These are phyloP conservation scores for Agonopterix alstromeriana DNA, from an alignment of 2,888 invertebrate genomes.

Conservation along the genomic window DNA sequence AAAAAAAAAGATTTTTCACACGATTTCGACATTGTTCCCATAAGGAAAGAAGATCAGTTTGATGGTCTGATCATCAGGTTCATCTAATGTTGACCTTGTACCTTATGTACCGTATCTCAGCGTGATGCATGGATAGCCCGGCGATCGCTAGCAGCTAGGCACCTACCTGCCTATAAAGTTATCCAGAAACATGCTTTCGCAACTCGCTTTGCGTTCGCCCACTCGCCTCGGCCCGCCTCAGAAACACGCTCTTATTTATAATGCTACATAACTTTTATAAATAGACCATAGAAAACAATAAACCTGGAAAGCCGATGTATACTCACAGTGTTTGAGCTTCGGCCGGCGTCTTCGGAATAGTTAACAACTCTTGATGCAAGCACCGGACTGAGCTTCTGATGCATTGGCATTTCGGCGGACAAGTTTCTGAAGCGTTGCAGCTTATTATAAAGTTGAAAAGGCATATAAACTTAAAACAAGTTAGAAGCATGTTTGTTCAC, in stretches of 20 bases:
- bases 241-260: conserved; percentile 28
- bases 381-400: conserved; percentile 44
- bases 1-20: no score
- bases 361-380: conserved; percentile 41
- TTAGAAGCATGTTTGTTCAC: not conserved
- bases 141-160: no score
- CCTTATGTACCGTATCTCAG: no score
- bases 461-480: not conserved
- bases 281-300: conserved; percentile 18
- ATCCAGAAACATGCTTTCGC: conserved; percentile 29
- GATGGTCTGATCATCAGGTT: no score
- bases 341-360: conserved; percentile 39
- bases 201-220: conserved; percentile 29
- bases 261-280: conserved; percentile 18
- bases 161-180: not conserved
- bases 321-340: conserved; percentile 62
- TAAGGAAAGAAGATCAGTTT: no score
- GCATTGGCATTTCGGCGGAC: conserved; percentile 53
- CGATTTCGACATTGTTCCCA: no score
- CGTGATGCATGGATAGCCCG: no score
- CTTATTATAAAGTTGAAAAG: conserved; percentile 25
- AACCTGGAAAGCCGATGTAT: conserved; percentile 17
- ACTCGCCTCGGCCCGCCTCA: conserved; percentile 18
- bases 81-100: no score
- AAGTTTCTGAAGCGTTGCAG: conserved; percentile 26